Evolutionary conservation across 2,888 invertebrate species (phyloP).

Genomic region (Tipula lateralis): DNA sequence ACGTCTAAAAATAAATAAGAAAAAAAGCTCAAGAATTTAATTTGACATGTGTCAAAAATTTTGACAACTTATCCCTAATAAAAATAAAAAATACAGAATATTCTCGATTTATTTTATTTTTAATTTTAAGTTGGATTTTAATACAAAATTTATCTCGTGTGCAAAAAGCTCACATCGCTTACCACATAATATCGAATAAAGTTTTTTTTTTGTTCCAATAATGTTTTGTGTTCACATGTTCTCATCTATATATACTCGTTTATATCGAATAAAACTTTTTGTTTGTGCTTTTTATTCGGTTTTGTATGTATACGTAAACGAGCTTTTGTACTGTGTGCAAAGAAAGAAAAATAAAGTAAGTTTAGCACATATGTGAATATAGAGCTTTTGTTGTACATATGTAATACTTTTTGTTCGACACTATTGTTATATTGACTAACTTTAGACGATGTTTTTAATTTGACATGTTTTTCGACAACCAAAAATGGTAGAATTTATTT

Average conservation of each 20-base stretch:
- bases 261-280: not conserved
- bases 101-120: not conserved
- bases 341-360: not conserved
- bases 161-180: not conserved
- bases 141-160: not conserved
- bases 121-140: not conserved
- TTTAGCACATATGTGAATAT: not conserved
- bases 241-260: too few species aligned
- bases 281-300: not conserved
- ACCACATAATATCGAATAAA: not conserved
- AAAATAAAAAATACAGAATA: not conserved
- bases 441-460: not conserved
- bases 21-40: not conserved
- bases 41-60: not conserved
- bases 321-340: not conserved
- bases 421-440: not conserved
- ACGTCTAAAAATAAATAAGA: not conserved
- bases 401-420: not conserved
- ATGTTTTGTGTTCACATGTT: not conserved
- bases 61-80: not conserved
- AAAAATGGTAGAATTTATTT: not conserved
- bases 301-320: not conserved
- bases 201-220: not conserved
- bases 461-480: not conserved
- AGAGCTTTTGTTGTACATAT: not conserved